Percentiles rank a stretch among this genome's conserved stretches.
These are phyloP conservation scores for Caenorhabditis tropicalis DNA, from an alignment of 1,140 invertebrate genomes.

Conservation along the genomic window DNA sequence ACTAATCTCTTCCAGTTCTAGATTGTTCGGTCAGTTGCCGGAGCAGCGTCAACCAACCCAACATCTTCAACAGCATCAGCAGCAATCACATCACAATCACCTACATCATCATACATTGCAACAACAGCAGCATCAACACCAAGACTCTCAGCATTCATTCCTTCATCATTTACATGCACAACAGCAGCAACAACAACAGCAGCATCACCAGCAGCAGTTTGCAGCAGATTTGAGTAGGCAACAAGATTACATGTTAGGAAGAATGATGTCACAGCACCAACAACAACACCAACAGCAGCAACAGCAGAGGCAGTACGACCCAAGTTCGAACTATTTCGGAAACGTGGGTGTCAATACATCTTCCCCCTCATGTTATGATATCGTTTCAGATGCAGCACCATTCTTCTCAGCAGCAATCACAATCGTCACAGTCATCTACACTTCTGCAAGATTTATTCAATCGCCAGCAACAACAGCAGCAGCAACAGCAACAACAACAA, in stretches of 20 bases:
- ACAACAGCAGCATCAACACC: background rate
- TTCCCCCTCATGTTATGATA: background rate
- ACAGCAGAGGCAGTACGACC: slow-evolving; percentile 3
- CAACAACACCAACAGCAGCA: background rate
- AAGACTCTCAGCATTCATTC: background rate
- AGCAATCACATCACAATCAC: background rate
- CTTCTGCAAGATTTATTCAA: slow-evolving; percentile 15
- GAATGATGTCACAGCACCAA: slow-evolving; percentile 15
- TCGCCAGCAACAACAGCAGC: background rate
- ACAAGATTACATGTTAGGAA: slow-evolving; percentile 3
- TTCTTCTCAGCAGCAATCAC: background rate
- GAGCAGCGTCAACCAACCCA: slow-evolving; percentile 5
- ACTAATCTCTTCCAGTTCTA: slow-evolving; percentile 14
- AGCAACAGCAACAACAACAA: slow-evolving; percentile 8
- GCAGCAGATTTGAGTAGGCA: slow-evolving; percentile 24
- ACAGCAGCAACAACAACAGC: slow-evolving; percentile 14
- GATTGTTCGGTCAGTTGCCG: slow-evolving; percentile 1
- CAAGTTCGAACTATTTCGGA: background rate
- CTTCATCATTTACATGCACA: slow-evolving; percentile 4
- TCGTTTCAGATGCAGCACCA: background rate
- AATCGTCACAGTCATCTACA: background rate
- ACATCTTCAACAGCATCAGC: slow-evolving; percentile 17
- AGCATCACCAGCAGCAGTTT: slow-evolving; percentile 22
- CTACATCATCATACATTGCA: background rate
- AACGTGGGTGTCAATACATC: background rate